Evolutionary conservation across 92 coral and sea anemone species (phyloP), one percentile per base, ranked within the genome.

Genomic region (Siderastrea siderea): DNA sequence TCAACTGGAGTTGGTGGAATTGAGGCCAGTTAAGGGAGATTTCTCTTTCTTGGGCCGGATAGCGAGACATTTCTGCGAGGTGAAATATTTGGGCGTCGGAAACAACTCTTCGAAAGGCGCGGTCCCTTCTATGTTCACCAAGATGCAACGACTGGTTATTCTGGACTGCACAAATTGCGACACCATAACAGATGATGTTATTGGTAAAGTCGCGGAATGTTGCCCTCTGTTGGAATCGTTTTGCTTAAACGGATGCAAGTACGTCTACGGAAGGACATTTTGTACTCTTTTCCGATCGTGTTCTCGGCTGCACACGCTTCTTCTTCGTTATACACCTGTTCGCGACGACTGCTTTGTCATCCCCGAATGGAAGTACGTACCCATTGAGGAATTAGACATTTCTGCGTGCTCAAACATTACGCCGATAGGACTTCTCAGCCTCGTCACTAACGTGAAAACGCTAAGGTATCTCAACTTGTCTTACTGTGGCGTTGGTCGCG

Each of bases 131-230:
- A 82, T 98, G 80, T 98, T 98, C 71, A 95, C 95, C 72, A 98
- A 98, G 80, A 96, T 98, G 95, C 98, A 95, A 78, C 89, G 93
- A 52, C 85, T 98, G 71, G 94, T 95, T 15, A 98, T 98, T 45
- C 93, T 98, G 47, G 99, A 98, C 79, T 98, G 99, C 74, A 98
- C 99, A 9, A 98, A 98, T 89, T 98, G 99, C 71, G 99, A 98
- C 59, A 93, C 96, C 43, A 94, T 98, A 70, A 98, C 96, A n/a
- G 99, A 98, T 62, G 99, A 98, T 6, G 98, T 94, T 52, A 87
- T 98, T 45, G 79, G 95, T 59, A 98, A 96, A 90, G 94, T 98
- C 26, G 98, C 96, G 15, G 96, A 96, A 86, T 92, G 93, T 87
- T 98, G 99, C 79, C 98, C 98, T 61, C 87, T 92, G 3, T 89